phyloP scores from a whole-genome alignment of 2,888 invertebrate genomes.

The Diaperis boleti region DNA sequence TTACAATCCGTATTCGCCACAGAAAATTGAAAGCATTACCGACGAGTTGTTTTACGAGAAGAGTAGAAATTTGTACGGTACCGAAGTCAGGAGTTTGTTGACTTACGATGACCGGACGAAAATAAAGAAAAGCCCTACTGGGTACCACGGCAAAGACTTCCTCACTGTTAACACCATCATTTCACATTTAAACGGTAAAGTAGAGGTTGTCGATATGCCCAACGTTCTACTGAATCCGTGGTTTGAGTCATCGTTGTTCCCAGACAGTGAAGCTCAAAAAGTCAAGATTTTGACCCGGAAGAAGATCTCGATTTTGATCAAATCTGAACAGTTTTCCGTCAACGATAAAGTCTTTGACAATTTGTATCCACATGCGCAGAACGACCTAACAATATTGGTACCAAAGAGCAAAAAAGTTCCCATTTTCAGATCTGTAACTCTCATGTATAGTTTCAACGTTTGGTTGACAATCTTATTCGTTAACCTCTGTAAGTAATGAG shows the following conservation, averaged over 20 bases:
- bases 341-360: conserved; percentile 46
- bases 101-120: conserved; percentile 40
- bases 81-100: conserved; percentile 30
- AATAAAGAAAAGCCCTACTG: conserved; percentile 15
- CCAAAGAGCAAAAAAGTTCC: conserved; percentile 39
- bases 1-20: conserved; percentile 29
- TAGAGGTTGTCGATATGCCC: conserved; percentile 40
- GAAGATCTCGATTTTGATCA: conserved; percentile 40
- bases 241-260: conserved; percentile 34
- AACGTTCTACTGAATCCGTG: conserved; percentile 44
- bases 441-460: conserved; percentile 1
- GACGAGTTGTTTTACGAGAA: conserved; percentile 41
- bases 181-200: conserved; percentile 43
- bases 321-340: conserved; percentile 42
- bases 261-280: conserved; percentile 34
- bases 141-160: conserved; percentile 44
- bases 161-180: conserved; percentile 42
- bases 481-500: no score
- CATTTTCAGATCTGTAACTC: no score
- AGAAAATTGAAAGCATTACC: background rate
- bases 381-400: conserved; percentile 42
- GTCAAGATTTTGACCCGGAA: conserved; percentile 30
- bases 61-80: conserved; percentile 25
- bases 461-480: no score
- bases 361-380: conserved; percentile 47